Conservation (phyloP, 2,888 invertebrate species). For the Tryphoninae sp. region DNA sequence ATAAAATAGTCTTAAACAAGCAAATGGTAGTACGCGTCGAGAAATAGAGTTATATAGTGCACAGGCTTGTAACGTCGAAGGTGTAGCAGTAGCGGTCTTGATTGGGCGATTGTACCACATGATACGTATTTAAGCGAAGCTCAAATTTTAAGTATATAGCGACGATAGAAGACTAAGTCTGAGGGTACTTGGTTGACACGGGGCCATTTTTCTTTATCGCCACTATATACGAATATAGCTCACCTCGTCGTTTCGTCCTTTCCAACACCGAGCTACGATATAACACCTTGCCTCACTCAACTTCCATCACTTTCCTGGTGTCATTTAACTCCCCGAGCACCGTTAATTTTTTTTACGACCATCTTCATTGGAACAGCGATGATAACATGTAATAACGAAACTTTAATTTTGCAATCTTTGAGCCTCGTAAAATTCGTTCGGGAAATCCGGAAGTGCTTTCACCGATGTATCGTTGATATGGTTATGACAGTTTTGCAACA, state of each 20-base stretch:
- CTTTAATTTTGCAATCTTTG: background rate
- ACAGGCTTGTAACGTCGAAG: slow-evolving; percentile 16
- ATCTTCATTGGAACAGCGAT: slow-evolving; percentile 19
- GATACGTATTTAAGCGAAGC: slow-evolving; percentile 48
- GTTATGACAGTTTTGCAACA: background rate
- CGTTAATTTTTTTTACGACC: slow-evolving; percentile 24
- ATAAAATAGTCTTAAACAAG: background rate
- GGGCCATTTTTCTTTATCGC: slow-evolving; percentile 36
- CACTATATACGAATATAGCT: background rate
- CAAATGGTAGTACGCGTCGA: background rate
- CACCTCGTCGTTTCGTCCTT: slow-evolving; percentile 26
- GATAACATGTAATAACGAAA: slow-evolving; percentile 6
- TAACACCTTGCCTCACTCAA: slow-evolving; percentile 20
- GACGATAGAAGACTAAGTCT: background rate
- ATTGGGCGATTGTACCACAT: slow-evolving; percentile 43
- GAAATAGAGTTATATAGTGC: background rate
- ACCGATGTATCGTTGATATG: background rate
- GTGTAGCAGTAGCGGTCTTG: slow-evolving; percentile 24
- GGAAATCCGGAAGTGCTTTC: too few relatives aligned
- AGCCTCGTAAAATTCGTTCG: background rate
- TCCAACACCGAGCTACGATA: slow-evolving; percentile 23
- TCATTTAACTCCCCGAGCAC: slow-evolving; percentile 2
- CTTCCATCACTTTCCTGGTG: slow-evolving; percentile 14
- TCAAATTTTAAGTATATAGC: slow-evolving; percentile 41
- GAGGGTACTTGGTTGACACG: slow-evolving; percentile 12